Evolutionary conservation across 1,140 invertebrate species (phyloP).

Genomic region (Cyrtorhinus lividipennis): DNA sequence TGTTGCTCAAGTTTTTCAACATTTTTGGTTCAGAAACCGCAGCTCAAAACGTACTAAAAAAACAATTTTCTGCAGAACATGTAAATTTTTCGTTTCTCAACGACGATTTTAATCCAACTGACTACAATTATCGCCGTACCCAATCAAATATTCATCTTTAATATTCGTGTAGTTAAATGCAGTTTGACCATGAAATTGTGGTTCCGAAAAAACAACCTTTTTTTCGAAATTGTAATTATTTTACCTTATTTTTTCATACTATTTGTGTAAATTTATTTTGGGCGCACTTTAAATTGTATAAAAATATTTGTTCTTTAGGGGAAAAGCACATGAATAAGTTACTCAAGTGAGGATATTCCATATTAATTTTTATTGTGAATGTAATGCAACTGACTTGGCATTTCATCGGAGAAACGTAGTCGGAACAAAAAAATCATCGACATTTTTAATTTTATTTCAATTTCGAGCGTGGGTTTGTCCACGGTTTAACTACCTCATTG

Average conservation of each 20-base stretch:
- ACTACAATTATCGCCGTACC: too few species aligned
- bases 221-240: slow-evolving; percentile 6
- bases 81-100: too few species aligned
- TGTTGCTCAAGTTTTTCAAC: too few species aligned
- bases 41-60: too few species aligned
- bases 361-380: neutral
- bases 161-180: slow-evolving; percentile 16
- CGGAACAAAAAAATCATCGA: neutral
- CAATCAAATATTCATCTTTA: too few species aligned
- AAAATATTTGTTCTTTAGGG: slow-evolving; percentile 10
- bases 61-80: too few species aligned
- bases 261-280: slow-evolving; percentile 6
- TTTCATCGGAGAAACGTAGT: neutral
- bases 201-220: neutral
- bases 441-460: neutral
- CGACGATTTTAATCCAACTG: too few species aligned
- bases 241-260: slow-evolving; percentile 5
- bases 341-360: neutral
- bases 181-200: slow-evolving; percentile 4
- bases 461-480: neutral
- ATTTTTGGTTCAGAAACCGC: too few species aligned
- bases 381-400: too few species aligned
- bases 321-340: slow-evolving; percentile 1
- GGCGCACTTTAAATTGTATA: slow-evolving; percentile 19
- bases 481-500: slow-evolving; percentile 14